Base-by-base conservation (phyloP, 2,888 invertebrate genomes). In the Bembecia ichneumoniformis region DNA sequence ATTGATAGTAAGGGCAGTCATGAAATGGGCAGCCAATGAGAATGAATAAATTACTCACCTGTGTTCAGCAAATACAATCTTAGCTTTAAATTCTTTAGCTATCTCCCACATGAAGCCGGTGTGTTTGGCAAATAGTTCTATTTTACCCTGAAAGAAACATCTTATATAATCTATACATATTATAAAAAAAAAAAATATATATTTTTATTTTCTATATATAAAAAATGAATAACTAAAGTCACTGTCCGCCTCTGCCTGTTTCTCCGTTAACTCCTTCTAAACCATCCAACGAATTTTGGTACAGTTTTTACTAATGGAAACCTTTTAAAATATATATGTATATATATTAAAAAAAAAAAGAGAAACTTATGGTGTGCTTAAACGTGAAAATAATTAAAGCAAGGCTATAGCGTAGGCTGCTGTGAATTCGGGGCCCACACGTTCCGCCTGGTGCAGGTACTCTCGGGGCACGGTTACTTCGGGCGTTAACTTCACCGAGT, bases 81-180 rank as follows among this genome's bases (percentile, higher is more conserved):
- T 82, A 0, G 98, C 98, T 45, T 89, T 88, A 69, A 95, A 94
- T 60, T 92, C 82, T 3, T 90, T 82, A 0, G 97, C 98, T 56
- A 93, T 91, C 49, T 98, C 97, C 94, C 96, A 98, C 89, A 99
- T 92, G 68, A 97, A 95, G 14, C 98, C 98, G 0, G 96, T 94
- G 79, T 97, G 96, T 64, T 96, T 87, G 0, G 96, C 95, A 79
- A 99, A 99, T 62, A 91, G 77, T 67, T 94, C 93, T 62, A 99
- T 96, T 65, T 92, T 91, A 45, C 97, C 98, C 90, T 88, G 71
- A 35, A 68, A 55, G 2, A 7, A 40, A n/a, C 3, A 11, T 40
- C 3, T 13, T 40, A 13, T n/a, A 5, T 40, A 13, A 11, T 11
- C 36, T 13, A 13, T 40, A 13, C 11, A 13, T 36, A n/a, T 36